Evolutionary conservation across 2,113 vertebrate species (phyloP).

Genomic region (Delphinapterus leucas): DNA sequence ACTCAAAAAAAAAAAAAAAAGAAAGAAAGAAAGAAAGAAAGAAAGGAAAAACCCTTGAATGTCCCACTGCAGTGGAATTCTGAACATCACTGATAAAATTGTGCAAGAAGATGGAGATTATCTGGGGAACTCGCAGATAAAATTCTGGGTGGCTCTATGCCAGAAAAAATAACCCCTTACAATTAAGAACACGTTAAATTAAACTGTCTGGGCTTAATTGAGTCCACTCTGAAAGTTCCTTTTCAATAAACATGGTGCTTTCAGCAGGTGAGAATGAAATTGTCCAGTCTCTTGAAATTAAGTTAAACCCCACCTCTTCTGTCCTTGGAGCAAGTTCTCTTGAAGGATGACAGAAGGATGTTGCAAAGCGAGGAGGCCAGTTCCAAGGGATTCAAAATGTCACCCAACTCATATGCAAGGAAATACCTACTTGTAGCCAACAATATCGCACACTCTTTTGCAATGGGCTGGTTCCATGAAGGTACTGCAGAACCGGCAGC

Average conservation of each 20-base stretch:
- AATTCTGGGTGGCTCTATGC: slow-evolving; percentile 68
- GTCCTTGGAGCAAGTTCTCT: slow-evolving; percentile 10
- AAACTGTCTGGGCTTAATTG: slow-evolving; percentile 82
- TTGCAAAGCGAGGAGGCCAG: neutral
- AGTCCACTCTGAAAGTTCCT: slow-evolving; percentile 70
- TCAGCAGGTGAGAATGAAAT: slow-evolving; percentile 84
- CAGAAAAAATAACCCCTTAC: slow-evolving; percentile 80
- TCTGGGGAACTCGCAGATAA: slow-evolving; percentile 60
- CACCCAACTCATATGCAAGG: neutral
- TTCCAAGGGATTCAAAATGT: neutral
- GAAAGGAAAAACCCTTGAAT: neutral
- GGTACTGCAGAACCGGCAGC: neutral
- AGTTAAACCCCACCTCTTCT: slow-evolving; percentile 40
- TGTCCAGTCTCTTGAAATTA: slow-evolving; percentile 77
- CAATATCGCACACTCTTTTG: neutral
- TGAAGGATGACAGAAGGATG: neutral
- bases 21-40: neutral
- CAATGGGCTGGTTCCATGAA: neutral
- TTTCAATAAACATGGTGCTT: slow-evolving; percentile 77
- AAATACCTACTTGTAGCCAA: neutral
- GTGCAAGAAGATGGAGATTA: slow-evolving; percentile 65
- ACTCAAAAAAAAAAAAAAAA: neutral
- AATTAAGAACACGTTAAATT: slow-evolving; percentile 79
- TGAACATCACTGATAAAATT: slow-evolving; percentile 48
- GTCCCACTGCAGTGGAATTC: neutral